Base-by-base conservation (phyloP, 2,888 invertebrate species). In the Sussaba pulchella region DNA sequence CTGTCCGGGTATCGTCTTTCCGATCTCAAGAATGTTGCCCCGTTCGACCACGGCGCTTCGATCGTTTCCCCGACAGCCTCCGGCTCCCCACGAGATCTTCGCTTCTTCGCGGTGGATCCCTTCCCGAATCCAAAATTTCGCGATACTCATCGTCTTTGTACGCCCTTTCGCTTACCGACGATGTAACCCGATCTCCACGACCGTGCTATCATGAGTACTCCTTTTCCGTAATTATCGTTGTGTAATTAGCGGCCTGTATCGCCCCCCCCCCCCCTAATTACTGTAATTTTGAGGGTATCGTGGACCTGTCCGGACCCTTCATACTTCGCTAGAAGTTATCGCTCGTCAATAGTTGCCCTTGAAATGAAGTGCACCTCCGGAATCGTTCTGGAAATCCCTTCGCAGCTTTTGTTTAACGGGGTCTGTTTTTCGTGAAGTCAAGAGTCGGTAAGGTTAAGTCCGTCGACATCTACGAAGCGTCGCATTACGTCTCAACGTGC, bases 21-120 rank as follows among this genome's bases (percentile, higher is more conserved):
- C 80, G 52, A 80, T 76, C 80, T 76, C 26, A 67, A 19, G 67
- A 80, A 80, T 75, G 72, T 61, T 52, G 59, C 24, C 73, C 57
- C n/a, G 41, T 43, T 4, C 59, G 17, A 47, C 69, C 31, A 69
- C 52, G 45, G 31, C 19, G 24, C 39, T 71, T 78, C 59, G 66
- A 45, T 72, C 57, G 41, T 72, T 21, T n/a, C 31, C 54, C 10
- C 41, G 64, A 59, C 66, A 36, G 67, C 66, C 66, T 9, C 8
- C n/a, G n/a, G 67, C 36, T 12, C 57, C 14, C 57, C 26, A 8
- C 57, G 57, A 12, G 26, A 2, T 21, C 50, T 1, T 19, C 50
- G 10, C 3, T 5, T 19, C 19, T 19, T 10, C 14, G 9, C 24
- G 1, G 54, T 26, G 26, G 24, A 10, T 10, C 3, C 9, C 31